Percentiles rank a stretch among this genome's conserved stretches.
phyloP scores from a whole-genome alignment of 1,140 invertebrate species.

The Drosophila ambigua region DNA sequence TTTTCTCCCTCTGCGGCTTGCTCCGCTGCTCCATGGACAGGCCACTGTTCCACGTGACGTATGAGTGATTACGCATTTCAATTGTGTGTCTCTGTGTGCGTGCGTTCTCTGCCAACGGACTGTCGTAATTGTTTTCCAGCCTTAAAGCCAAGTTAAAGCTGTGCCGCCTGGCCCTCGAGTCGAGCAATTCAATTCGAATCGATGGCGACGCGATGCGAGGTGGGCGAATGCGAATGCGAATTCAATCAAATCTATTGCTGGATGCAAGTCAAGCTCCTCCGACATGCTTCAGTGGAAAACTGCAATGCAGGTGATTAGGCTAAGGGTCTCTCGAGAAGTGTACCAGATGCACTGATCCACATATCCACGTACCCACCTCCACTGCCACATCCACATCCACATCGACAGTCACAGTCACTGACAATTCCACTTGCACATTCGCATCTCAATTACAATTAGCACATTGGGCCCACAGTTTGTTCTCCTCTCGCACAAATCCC shows the following conservation, averaged over 20 bases:
- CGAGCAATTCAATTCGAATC: conserved; percentile 24
- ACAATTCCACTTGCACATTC: conserved; percentile 25
- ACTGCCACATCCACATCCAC: conserved; percentile 20
- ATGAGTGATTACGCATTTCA: conserved; percentile 60
- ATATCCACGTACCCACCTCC: neutral
- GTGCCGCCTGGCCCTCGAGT: conserved; percentile 13
- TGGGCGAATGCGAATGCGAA: neutral
- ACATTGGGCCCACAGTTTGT: conserved; percentile 49
- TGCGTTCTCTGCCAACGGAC: neutral
- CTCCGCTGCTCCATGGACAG: neutral
- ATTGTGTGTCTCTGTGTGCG: neutral
- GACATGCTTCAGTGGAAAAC: conserved; percentile 47
- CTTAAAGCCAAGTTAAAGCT: conserved; percentile 23
- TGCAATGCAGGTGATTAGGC: conserved; percentile 54
- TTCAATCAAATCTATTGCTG: conserved; percentile 37
- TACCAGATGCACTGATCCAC: conserved; percentile 32
- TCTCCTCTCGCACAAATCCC: conserved; percentile 44
- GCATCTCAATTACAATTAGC: conserved; percentile 61
- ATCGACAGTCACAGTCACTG: conserved; percentile 14
- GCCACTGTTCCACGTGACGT: conserved; percentile 37
- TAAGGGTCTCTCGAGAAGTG: conserved; percentile 51
- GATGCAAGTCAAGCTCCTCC: conserved; percentile 41
- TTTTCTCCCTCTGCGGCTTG: conserved; percentile 29
- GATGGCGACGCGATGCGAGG: neutral
- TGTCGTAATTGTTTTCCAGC: conserved; percentile 15